Conservation (phyloP, 2,888 invertebrate genomes). For the Graphium colonna region DNA sequence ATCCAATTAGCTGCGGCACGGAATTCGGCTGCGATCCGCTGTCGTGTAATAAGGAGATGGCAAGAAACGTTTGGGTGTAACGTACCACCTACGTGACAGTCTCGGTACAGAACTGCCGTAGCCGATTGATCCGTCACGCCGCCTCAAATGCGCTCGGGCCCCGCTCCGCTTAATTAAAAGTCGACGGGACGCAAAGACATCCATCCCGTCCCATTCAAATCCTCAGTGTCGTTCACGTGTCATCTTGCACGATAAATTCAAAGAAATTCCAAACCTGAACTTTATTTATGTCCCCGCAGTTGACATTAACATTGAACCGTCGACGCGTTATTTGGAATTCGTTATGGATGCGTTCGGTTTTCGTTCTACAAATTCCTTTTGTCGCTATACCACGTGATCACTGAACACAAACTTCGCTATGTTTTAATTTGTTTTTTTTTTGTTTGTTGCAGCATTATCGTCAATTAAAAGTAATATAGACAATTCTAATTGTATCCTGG, state of each 20-base stretch:
- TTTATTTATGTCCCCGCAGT: not conserved
- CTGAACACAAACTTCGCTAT: conserved; percentile 41
- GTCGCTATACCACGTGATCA: not conserved
- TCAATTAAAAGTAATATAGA: conserved; percentile 94
- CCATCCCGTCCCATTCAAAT: conserved; percentile 45
- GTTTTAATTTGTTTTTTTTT: conserved; percentile 28
- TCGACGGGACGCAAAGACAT: conserved; percentile 67
- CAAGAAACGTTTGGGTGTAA: conserved; percentile 67
- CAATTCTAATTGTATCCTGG: conserved; percentile 93
- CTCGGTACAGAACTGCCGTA: conserved; percentile 53
- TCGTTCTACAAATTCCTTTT: not conserved
- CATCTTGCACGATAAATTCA: conserved; percentile 56
- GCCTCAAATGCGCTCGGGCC: conserved; percentile 63
- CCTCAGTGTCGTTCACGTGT: conserved; percentile 50
- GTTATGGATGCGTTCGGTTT: not conserved
- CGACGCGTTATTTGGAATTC: not conserved
- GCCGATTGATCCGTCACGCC: conserved; percentile 72
- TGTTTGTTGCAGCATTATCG: conserved; percentile 88
- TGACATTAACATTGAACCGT: not conserved
- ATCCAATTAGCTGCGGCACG: conserved; percentile 66
- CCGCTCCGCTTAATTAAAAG: conserved; percentile 74
- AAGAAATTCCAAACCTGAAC: not conserved
- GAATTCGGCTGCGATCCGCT: conserved; percentile 61
- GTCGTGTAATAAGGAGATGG: conserved; percentile 67
- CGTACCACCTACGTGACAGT: conserved; percentile 72